Percentiles rank a stretch among this genome's conserved stretches.
Conservation (phyloP, 23 tunicate species). For the Pegea sp. region DNA sequence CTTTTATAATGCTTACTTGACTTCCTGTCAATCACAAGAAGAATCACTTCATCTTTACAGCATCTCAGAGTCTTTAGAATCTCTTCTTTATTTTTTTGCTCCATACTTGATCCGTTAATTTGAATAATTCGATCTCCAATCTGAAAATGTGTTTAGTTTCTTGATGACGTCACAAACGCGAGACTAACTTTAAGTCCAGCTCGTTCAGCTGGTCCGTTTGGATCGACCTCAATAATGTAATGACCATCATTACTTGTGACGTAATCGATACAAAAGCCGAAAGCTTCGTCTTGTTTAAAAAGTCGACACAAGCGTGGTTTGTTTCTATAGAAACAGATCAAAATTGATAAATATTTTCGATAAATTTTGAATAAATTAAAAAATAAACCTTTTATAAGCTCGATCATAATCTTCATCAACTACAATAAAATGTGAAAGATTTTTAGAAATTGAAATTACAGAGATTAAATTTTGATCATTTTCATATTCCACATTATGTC, state of each 20-base stretch:
- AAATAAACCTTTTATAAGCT: constrained; percentile 41
- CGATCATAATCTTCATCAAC: constrained; percentile 98
- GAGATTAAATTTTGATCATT: constrained; percentile 53
- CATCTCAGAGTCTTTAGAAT: constrained; percentile 24
- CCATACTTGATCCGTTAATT: constrained; percentile 62
- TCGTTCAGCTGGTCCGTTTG: constrained; percentile 67
- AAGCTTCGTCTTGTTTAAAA: constrained; percentile 47
- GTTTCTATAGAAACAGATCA: constrained; percentile 20
- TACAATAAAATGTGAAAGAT: constrained; percentile 50
- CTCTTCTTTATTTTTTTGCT: constrained; percentile 20
- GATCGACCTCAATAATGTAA: constrained; percentile 53
- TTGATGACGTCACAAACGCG: neutral
- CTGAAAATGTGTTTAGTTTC: constrained; percentile 2
- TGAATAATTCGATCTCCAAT: constrained; percentile 80
- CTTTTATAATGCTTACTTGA: constrained; percentile 79
- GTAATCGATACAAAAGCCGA: constrained; percentile 65
- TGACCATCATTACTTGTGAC: constrained; percentile 52
- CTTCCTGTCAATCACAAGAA: constrained; percentile 72
- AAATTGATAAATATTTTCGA: neutral
- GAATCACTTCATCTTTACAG: constrained; percentile 59
- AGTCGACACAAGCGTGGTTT: constrained; percentile 90
- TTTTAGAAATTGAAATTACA: constrained; percentile 18
- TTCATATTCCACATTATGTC: constrained; percentile 88
- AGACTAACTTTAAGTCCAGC: constrained; percentile 28
- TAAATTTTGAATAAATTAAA: neutral